Base-by-base conservation (phyloP, 2,113 vertebrate genomes). In the Tachuris rubrigastra region DNA sequence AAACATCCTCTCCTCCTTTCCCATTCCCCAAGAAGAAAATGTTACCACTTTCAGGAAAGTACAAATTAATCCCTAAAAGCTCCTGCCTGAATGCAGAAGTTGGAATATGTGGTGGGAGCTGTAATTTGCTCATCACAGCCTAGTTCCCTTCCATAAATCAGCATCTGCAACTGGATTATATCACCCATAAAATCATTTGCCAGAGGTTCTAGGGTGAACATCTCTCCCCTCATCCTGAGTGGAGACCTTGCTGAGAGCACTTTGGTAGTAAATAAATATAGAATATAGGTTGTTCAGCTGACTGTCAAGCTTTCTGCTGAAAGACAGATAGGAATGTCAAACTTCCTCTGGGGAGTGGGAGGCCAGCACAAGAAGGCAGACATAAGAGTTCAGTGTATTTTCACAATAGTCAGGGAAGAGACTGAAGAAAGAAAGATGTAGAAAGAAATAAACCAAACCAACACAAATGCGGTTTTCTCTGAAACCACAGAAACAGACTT, bases 121-220 rank as follows among this genome's bases (percentile, higher is more conserved):
- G 59, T 62, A 60, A 76, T 84, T 69, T 81, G 65, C 49, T 81
- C 87, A 73, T 77, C 85, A 55, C 35, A 72, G 21, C 44, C 56
- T 42, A 33, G 44, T 68, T 93, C 35, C 74, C 41, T 55, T 80
- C 44, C 86, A 92, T 90, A 95, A 92, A 92, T 82, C 83, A 92
- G 28, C 41, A 52, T 59, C 30, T 79, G 52, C 5, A 0, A 75
- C 71, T 90, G 86, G 66, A 80, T 93, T 65, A 28, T 92, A 76
- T 95, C 71, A 76, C 35, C 44, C 44, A 68, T 93, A 83, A 92
- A 93, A 37, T 23, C 10, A 37, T 83, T 52, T 58, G 62, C 71
- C 47, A 52, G 79, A 63, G 31, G 44, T 85, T 75, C 56, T 44
- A 71, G 49, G 44, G 52, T 68, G 67, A 82, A 12, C 44, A 41